Evolutionary conservation across 2,113 vertebrate genomes (phyloP), one percentile per base, ranked within the genome.

Genomic region (Prunella fulvescens): DNA sequence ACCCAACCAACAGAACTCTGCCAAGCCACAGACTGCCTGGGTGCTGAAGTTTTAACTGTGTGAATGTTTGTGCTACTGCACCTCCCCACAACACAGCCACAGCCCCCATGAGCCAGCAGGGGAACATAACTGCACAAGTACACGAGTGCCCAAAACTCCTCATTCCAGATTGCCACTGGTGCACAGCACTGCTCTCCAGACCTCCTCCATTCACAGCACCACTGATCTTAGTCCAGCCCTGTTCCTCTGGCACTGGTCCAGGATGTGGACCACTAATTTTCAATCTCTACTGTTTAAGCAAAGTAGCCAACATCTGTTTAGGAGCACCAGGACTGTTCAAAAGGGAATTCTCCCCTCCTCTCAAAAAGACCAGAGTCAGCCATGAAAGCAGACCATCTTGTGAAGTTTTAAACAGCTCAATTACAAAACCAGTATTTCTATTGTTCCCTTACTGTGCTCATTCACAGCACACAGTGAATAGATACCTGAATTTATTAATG

Each of bases 111-210:
- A 0, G 1, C 58, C 83, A 78, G 66, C 9, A 1, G 50, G 56
- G 7, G 47, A 70, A 40, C 0, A 0, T 9, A 33, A 78, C 0
- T 31, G 39, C n/a, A 29, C 0, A 64, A 78, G 56, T n/a, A 11
- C 10, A 0, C 0, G 2, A 37, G 44, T 17, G n/a, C 66, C 77
- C 54, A 40, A 15, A 77, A 73, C 35, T n/a, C 14, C 56, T 39
- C 53, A 37, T 45, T 65, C 37, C 86, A 64, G 24, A 53, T 20
- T 74, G 57, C 80, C 80, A 81, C 42, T 74, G 65, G 53, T 23
- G 66, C 48, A 50, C 47, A 58, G 10, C 80, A 40, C 0, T 18
- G 60, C 25, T 40, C n/a, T 58, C 67, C 78, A 86, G 29, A 82
- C 37, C 31, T 67, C 56, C n/a, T 37, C 37, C 37, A 37, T 88